Evolutionary conservation across 2,888 invertebrate genomes (phyloP), one percentile per base, ranked within the genome.

Genomic region (Xanthorhoe designata): DNA sequence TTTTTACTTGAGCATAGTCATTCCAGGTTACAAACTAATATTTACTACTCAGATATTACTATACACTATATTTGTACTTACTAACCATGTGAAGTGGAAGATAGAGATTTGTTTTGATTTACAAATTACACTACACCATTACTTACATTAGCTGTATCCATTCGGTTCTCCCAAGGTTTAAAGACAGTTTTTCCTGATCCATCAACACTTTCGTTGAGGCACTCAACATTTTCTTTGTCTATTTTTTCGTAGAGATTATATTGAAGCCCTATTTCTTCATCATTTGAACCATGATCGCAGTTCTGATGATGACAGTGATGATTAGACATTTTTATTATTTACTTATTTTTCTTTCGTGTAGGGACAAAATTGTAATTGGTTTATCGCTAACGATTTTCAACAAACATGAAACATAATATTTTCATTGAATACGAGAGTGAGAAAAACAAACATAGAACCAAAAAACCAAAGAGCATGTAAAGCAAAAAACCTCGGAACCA

Each of bases 191-290:
- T 97, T 17, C 98, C 99, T 10, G 97, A 96, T 29, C 97, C 98
- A 78, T 98, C 98, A 5, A 94, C 88, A 56, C 94, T 94, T 92
- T 99, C 99, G 87, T 99, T 99, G 38, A 99, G 92, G 87, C 99
- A 99, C 82, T 98, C 96, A 24, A 99, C 92, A 85, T 98, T 97
- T 49, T 96, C 96, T 77, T 95, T 95, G 87, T 99, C 97, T 78
- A 99, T 98, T 94, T 98, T 98, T 75, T 96, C 94, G 85, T 96
- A 98, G 63, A 99, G 94, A 93, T 97, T 98, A 80, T 97, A 98
- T 73, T 96, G 95, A 55, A 97, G 85, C 2, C 97, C 97, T 80
- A 96, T 90, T 87, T 97, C 97, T 51, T 97, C 96, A 9, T 94
- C 92, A 66, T 94, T 92, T 29, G 72, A 62, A 49, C 78, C 82